Evolutionary conservation across 2,888 invertebrate genomes (phyloP).

Genomic region (Habroteleia sp.): DNA sequence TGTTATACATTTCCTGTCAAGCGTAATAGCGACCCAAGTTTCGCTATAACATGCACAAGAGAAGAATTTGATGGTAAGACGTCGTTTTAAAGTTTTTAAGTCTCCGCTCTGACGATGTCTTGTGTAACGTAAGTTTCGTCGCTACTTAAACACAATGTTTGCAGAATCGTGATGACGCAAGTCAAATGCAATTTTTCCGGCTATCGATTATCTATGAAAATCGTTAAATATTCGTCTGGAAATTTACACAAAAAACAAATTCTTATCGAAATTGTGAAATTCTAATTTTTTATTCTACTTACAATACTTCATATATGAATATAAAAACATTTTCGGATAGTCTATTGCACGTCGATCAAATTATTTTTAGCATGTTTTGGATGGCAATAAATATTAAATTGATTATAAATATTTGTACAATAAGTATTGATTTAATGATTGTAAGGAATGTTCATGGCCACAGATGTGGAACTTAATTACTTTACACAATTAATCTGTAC

Average conservation of each 20-base stretch:
- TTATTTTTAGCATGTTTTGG: too few species aligned
- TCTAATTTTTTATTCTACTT: too few species aligned
- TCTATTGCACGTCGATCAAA: too few species aligned
- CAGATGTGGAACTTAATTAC: slow-evolving; percentile 60
- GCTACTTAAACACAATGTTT: slow-evolving; percentile 68
- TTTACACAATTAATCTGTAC: slow-evolving; percentile 59
- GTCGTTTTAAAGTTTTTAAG: slow-evolving; percentile 74
- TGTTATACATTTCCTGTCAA: slow-evolving; percentile 61
- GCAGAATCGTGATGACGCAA: slow-evolving; percentile 56
- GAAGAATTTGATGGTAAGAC: slow-evolving; percentile 61
- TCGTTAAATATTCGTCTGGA: too few species aligned
- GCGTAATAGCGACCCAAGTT: slow-evolving; percentile 51
- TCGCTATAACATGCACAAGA: slow-evolving; percentile 45
- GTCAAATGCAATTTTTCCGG: slow-evolving; percentile 41
- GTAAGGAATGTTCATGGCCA: slow-evolving; percentile 55
- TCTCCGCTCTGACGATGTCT: slow-evolving; percentile 68
- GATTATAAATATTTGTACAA: slow-evolving; percentile 22
- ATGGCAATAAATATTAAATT: too few species aligned
- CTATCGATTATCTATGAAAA: slow-evolving; percentile 48
- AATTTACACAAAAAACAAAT: too few species aligned
- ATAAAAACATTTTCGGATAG: too few species aligned
- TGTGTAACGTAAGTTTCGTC: slow-evolving; percentile 68
- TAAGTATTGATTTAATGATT: slow-evolving; percentile 43
- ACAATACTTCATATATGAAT: too few species aligned
- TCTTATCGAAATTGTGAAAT: too few species aligned